Conservation (phyloP, 2,888 invertebrate genomes). For the Malachius bipustulatus region DNA sequence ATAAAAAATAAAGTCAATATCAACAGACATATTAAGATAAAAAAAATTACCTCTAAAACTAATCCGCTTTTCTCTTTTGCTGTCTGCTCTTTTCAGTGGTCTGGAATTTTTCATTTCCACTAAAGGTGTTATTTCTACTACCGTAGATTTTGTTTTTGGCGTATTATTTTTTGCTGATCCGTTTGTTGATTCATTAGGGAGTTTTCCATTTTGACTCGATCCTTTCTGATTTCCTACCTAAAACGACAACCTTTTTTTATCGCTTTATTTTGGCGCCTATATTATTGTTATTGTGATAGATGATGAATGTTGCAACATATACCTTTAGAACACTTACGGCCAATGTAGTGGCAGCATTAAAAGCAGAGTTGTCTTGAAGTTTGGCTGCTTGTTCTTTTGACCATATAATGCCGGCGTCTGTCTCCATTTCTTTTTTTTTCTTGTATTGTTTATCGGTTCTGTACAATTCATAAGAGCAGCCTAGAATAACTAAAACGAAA, state of each 20-base stretch:
- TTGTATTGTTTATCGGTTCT: constrained; percentile 63
- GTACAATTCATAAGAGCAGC: constrained; percentile 62
- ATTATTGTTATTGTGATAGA: too few species aligned
- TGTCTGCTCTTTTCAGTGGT: constrained; percentile 24
- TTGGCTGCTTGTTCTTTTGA: constrained; percentile 63
- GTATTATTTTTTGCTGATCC: constrained; percentile 9
- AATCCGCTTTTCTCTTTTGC: constrained; percentile 38
- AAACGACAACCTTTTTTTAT: constrained; percentile 2
- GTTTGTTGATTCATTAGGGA: constrained; percentile 26
- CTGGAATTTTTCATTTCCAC: constrained; percentile 9
- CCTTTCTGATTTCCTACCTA: constrained; percentile 8
- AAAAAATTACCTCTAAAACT: constrained; percentile 45
- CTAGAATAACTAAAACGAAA: constrained; percentile 56
- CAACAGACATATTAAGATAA: neutral
- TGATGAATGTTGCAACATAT: too few species aligned
- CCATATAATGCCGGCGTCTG: constrained; percentile 62
- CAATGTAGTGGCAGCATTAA: too few species aligned
- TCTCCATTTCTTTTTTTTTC: constrained; percentile 58
- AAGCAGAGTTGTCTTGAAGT: constrained; percentile 47
- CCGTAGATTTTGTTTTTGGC: too few species aligned
- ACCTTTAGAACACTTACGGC: too few species aligned
- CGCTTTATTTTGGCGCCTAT: too few species aligned
- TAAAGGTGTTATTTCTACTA: constrained; percentile 5
- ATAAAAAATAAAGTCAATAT: too few species aligned
- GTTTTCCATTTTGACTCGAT: constrained; percentile 31